Evolutionary conservation across 2,113 vertebrate genomes (phyloP), one percentile per base, ranked within the genome.

Genomic region (Axis porcinus): DNA sequence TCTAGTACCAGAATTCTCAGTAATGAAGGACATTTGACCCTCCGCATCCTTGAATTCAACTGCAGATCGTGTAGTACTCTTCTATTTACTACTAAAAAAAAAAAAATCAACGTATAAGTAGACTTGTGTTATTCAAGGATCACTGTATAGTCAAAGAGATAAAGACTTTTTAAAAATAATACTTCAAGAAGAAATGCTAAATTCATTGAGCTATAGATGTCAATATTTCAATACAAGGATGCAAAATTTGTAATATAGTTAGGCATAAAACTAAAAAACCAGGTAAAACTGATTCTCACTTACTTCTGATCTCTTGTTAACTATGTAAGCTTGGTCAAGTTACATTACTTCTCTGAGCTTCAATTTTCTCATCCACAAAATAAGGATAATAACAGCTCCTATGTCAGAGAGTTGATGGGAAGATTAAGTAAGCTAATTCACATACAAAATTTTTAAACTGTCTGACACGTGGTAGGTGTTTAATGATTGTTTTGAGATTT

Each of bases 231-330:
- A 54, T n/a, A 79, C 5, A 95, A 93, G 67, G 58, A 78, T 58
- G 74, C n/a, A 95, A 97, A 91, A 40, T 82, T 88, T 97, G 25
- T 89, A 82, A 74, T 47, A 19, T 55, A 85, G 17, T 92, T 67
- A 70, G n/a, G 60, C 25, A 8, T 28, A 91, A 86, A 40, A 87
- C 13, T 79, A 33, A 45, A 93, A 95, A 93, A 43, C 90, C 43
- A 96, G 33, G 7, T 55, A 91, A 54, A 95, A 82, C 3, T 55
- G 13, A 94, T 85, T 93, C 57, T 21, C 19, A 86, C 95, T 95
- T 92, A 43, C 64, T 94, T 82, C 36, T 2, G 4, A 36, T 47
- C 47, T 91, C 33, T 62, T 90, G 58, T 19, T 89, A 47, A 74
- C 36, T 79, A 45, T 45, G 54, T 93, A 57, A 84, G 78, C 62